A percentile compares a stretch with the other conserved stretches of the same genome.
Conservation (phyloP, 1,140 invertebrate genomes). For the Uloborus diversus region DNA sequence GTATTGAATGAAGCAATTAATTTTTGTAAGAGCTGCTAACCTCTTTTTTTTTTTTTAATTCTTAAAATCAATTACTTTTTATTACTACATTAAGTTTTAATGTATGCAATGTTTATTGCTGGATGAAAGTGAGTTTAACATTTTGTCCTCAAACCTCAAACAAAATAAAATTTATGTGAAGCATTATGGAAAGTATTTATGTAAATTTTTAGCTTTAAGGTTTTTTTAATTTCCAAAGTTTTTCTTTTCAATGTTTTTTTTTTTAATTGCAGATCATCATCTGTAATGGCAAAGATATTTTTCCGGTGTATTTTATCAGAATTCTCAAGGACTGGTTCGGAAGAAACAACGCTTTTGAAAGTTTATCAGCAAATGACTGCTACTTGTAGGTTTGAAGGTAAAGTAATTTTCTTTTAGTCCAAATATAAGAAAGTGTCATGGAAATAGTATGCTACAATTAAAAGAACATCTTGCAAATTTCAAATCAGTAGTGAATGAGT, state of each 20-base stretch:
- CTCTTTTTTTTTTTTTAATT: no score
- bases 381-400: conserved; percentile 78
- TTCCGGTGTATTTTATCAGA: conserved; percentile 83
- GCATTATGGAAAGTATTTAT: no score
- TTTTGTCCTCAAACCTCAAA: no score
- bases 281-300: conserved; percentile 81
- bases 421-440: background rate
- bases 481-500: no score
- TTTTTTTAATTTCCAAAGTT: background rate
- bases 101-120: no score
- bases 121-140: no score
- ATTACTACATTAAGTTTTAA: no score
- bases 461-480: background rate
- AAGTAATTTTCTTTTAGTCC: background rate
- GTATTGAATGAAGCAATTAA: no score
- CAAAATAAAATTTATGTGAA: no score
- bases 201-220: background rate
- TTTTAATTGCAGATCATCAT: conserved; percentile 71
- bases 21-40: no score
- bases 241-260: conserved; percentile 36
- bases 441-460: background rate
- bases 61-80: no score
- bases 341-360: conserved; percentile 79
- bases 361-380: conserved; percentile 74
- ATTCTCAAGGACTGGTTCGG: conserved; percentile 78